These are phyloP conservation scores for Homarus americanus DNA, from an alignment of 1,140 invertebrate species.

Conservation along the genomic window DNA sequence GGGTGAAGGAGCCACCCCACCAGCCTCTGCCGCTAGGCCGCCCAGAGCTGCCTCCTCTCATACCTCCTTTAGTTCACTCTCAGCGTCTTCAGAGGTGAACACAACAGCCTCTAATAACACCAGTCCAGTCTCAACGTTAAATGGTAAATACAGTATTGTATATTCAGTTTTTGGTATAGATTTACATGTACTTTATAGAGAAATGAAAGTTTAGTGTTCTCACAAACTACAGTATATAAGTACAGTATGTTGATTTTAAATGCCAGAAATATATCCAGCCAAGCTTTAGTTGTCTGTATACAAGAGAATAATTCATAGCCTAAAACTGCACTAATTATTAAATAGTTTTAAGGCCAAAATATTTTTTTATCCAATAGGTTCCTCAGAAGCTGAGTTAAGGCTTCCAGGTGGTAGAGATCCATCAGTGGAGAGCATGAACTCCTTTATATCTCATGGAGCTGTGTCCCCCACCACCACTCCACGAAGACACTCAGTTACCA, in stretches of 20 bases:
- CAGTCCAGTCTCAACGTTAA: constrained; percentile 92
- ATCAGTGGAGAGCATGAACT: constrained; percentile 87
- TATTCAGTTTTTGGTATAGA: not conserved
- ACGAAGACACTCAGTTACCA: constrained; percentile 89
- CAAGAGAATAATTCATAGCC: no score
- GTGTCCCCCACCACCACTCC: constrained; percentile 81
- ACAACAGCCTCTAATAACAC: constrained; percentile 90
- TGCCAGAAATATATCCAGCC: no score
- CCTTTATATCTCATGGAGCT: constrained; percentile 88
- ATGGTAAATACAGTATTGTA: constrained; percentile 82
- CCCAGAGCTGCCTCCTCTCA: constrained; percentile 66
- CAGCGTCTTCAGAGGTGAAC: constrained; percentile 85
- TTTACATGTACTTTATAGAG: not conserved
- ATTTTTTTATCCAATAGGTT: constrained; percentile 77
- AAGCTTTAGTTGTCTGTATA: no score
- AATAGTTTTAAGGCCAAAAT: no score
- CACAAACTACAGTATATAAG: no score
- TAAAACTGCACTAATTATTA: no score
- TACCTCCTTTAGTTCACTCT: constrained; percentile 75
- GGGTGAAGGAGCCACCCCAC: constrained; percentile 80
- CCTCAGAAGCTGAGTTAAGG: constrained; percentile 80
- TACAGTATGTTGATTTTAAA: no score
- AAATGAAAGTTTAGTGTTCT: no score
- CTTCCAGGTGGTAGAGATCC: constrained; percentile 81
- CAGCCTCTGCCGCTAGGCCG: constrained; percentile 52